phyloP scores from a whole-genome alignment of 2,888 invertebrate species.

The Acrocera orbiculus region DNA sequence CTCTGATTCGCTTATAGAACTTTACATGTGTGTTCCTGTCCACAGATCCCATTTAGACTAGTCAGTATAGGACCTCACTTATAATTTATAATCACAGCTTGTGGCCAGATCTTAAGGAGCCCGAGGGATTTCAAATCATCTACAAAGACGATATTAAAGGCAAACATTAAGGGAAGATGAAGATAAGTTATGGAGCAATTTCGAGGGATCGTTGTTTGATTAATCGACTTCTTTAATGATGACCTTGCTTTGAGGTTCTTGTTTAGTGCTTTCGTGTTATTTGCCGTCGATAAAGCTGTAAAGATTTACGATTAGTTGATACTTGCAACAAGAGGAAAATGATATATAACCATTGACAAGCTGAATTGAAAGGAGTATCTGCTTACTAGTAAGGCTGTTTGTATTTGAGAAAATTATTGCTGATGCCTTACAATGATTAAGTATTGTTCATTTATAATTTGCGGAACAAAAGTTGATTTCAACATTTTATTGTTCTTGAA shows the following conservation, averaged over 20 bases:
- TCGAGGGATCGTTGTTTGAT: slow-evolving; percentile 10
- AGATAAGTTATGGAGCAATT: slow-evolving; percentile 10
- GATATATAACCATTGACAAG: no score
- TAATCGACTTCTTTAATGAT: slow-evolving; percentile 9
- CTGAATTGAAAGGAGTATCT: no score
- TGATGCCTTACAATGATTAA: no score
- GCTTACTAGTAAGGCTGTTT: no score
- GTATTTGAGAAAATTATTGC: no score
- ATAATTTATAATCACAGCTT: slow-evolving; percentile 11
- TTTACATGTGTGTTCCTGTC: slow-evolving; percentile 5
- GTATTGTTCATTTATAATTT: no score
- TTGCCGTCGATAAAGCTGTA: no score
- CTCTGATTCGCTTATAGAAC: neutral
- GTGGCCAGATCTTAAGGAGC: slow-evolving; percentile 9
- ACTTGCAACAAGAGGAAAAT: no score
- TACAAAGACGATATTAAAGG: slow-evolving; percentile 7
- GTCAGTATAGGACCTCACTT: neutral
- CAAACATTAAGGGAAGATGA: slow-evolving; percentile 5
- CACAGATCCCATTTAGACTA: neutral
- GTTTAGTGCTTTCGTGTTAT: no score
- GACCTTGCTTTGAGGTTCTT: slow-evolving; percentile 7
- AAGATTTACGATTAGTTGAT: no score
- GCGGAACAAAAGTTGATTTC: no score
- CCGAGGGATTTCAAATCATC: slow-evolving; percentile 8
- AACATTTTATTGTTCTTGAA: no score